Base-by-base conservation (phyloP, 2,888 invertebrate species). In the Dryocosmus kuriphilus region DNA sequence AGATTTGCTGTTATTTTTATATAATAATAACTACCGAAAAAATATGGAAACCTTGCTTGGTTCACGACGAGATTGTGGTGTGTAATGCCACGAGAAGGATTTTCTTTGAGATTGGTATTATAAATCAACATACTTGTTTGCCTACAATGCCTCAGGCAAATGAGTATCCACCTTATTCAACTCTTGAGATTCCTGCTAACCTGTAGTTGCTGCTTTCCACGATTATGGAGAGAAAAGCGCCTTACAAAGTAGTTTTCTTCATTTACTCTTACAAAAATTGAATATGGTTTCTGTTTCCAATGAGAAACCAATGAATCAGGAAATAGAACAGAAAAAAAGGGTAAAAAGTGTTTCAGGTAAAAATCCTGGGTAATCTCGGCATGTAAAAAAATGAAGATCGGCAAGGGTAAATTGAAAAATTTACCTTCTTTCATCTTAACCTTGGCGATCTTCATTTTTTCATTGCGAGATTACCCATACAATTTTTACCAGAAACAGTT, bases 101-200 rank as follows among this genome's bases (percentile, higher is more conserved):
- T 65, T 67, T 41, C 41, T 41, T 27, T 67, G 65, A 46, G 41
- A 67, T 67, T 41, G 65, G 41, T 67, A 46, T 67, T 67, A 46
- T 67, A 46, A 67, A 67, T 46, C 65, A 67, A 67, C 41, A 63
- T 38, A 6, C 63, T 63, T 38, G 65, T 67, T 24, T 41, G 41
- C 27, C 65, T 38, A 27, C 65, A 27, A 16, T 46, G 65, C 65
- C 65, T 67, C 38, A 14, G 27, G 65, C 65, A 67, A 62, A n/a
- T n/a, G n/a, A n/a, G n/a, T 41, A 41, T 41, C 65, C 38, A 6
- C 24, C 41, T 41, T 46, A 67, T 67, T 67, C 19, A 67, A 67
- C 65, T 67, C 65, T 67, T 67, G 65, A 67, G 41, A 46, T 67
- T 67, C 41, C 27, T 67, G 16, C 38, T 41, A 27, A 46, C 19